phyloP scores from a whole-genome alignment of 2,113 vertebrate genomes.

The Nothoprocta pentlandii region DNA sequence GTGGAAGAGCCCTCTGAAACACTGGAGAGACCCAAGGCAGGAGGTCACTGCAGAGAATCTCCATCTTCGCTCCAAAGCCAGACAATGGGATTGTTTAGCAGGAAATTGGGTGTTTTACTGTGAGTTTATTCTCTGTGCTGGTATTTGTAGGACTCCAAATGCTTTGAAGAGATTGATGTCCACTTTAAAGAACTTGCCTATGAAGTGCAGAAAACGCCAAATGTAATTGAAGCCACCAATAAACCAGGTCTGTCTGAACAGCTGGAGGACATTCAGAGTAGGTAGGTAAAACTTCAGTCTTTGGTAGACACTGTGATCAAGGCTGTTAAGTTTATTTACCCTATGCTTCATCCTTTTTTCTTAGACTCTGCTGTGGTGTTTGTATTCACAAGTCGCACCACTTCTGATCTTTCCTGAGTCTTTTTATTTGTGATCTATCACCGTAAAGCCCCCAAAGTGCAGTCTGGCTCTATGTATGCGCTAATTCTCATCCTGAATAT shows the following conservation, averaged over 20 bases:
- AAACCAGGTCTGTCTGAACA: constrained; percentile 86
- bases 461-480: neutral
- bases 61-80: neutral
- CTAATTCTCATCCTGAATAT: neutral
- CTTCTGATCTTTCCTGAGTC: neutral
- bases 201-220: constrained; percentile 86
- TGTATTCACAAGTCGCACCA: neutral
- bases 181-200: constrained; percentile 90
- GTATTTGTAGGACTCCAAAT: constrained; percentile 85
- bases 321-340: neutral
- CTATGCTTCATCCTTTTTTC: neutral
- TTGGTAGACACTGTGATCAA: neutral
- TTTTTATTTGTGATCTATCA: neutral
- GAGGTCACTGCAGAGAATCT: neutral
- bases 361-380: neutral
- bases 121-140: neutral
- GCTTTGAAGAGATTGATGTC: constrained; percentile 90
- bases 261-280: constrained; percentile 92
- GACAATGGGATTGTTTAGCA: neutral
- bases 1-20: neutral
- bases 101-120: fast-evolving
- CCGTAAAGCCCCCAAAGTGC: neutral
- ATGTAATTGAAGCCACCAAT: constrained; percentile 91
- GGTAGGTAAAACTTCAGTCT: constrained; percentile 73
- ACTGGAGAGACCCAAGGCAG: neutral